These are phyloP conservation scores for Cryptotis parvus DNA, from an alignment of 2,113 vertebrate species.

Conservation along the genomic window DNA sequence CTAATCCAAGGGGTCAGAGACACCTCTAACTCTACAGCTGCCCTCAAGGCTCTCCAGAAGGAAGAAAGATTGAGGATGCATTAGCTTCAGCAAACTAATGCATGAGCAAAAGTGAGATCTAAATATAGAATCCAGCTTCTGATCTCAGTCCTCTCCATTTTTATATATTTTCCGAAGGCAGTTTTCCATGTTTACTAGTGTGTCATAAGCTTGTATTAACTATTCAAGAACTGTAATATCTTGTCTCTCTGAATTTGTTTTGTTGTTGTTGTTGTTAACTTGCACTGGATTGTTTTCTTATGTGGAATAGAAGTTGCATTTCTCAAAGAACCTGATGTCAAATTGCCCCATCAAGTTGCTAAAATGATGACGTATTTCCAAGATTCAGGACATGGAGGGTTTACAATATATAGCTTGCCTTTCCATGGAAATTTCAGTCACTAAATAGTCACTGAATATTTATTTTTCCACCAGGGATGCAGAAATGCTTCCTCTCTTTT, in stretches of 20 bases:
- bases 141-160: background rate
- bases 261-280: too few species aligned
- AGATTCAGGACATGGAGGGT: background rate
- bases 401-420: conserved; percentile 7
- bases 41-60: background rate
- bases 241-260: conserved; percentile 18
- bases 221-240: conserved; percentile 9
- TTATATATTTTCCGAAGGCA: background rate
- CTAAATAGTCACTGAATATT: conserved; percentile 56
- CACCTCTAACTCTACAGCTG: too few species aligned
- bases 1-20: background rate
- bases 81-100: background rate
- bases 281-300: conserved; percentile 53
- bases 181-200: conserved; percentile 52
- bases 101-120: background rate
- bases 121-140: background rate
- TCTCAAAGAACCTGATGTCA: conserved; percentile 46
- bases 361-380: conserved; percentile 52
- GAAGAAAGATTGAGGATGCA: background rate
- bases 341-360: conserved; percentile 52
- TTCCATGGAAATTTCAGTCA: conserved; percentile 46
- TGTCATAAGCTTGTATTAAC: conserved; percentile 35
- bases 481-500: conserved; percentile 45
- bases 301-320: conserved; percentile 40
- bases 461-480: conserved; percentile 55